These are phyloP conservation scores for Aptenodytes forsteri DNA, from an alignment of 2,113 vertebrate species.

Conservation along the genomic window DNA sequence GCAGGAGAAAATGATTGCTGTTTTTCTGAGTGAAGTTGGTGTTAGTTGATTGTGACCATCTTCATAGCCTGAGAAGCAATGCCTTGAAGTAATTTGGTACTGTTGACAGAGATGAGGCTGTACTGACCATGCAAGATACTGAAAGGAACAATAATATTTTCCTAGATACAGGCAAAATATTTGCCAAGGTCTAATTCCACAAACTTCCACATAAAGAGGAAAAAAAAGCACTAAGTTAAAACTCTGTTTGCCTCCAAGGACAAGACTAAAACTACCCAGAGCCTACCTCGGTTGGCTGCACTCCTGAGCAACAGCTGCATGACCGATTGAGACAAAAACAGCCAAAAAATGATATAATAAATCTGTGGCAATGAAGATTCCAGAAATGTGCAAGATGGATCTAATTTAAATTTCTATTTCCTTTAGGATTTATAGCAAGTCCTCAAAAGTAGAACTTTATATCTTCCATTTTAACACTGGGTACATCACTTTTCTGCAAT, in stretches of 20 bases:
- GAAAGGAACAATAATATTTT: conserved; percentile 28
- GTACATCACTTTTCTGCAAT: background rate
- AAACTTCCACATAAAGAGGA: conserved; percentile 1
- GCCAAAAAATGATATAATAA: background rate
- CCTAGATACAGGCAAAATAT: conserved; percentile 9
- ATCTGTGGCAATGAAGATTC: conserved; percentile 1
- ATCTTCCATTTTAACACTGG: background rate
- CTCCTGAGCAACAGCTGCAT: conserved; percentile 15
- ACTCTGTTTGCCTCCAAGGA: background rate
- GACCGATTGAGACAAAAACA: background rate
- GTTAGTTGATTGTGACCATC: background rate
- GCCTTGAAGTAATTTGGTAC: background rate
- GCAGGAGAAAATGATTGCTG: background rate
- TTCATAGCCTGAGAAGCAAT: background rate
- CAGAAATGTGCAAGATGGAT: conserved; percentile 35
- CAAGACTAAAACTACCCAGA: background rate
- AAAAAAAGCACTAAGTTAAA: background rate
- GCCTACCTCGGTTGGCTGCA: background rate
- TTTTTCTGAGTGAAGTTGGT: background rate
- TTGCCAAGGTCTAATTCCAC: conserved; percentile 34
- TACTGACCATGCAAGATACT: background rate
- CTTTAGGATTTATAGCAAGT: background rate
- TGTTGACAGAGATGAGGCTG: conserved; percentile 21
- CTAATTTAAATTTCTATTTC: background rate
- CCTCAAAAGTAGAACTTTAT: background rate